Conservation (phyloP, 1,140 invertebrate species). For the Bombus consobrinus region DNA sequence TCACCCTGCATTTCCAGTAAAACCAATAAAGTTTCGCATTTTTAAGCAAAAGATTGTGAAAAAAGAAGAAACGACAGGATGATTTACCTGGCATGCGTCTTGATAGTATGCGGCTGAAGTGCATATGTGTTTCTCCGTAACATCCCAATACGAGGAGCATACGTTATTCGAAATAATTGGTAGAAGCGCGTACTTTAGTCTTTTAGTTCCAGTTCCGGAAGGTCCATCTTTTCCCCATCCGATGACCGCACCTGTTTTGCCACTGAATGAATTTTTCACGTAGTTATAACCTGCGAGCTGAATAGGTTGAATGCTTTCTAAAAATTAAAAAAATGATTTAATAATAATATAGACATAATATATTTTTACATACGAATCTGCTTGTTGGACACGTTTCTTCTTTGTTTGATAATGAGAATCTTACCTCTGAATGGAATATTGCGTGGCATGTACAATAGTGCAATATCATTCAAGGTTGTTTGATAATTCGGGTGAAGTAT, state of each 20-base stretch:
- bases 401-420: background rate
- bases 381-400: too few species aligned
- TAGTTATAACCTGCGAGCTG: background rate
- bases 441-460: constrained; percentile 52
- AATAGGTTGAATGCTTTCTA: constrained; percentile 11
- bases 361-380: background rate
- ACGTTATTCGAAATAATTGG: constrained; percentile 58
- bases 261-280: background rate
- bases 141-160: constrained; percentile 46
- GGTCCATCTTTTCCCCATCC: constrained; percentile 63
- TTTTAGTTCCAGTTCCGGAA: background rate
- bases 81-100: constrained; percentile 64
- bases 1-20: constrained; percentile 51
- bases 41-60: background rate
- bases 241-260: constrained; percentile 34
- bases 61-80: background rate
- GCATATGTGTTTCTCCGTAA: constrained; percentile 59
- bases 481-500: constrained; percentile 41
- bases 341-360: background rate
- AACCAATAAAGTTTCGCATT: background rate
- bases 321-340: background rate
- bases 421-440: constrained; percentile 61
- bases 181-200: constrained; percentile 56
- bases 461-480: constrained; percentile 50
- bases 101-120: constrained; percentile 33